Base-by-base conservation (phyloP, 2,888 invertebrate genomes). In the Salticus scenicus region DNA sequence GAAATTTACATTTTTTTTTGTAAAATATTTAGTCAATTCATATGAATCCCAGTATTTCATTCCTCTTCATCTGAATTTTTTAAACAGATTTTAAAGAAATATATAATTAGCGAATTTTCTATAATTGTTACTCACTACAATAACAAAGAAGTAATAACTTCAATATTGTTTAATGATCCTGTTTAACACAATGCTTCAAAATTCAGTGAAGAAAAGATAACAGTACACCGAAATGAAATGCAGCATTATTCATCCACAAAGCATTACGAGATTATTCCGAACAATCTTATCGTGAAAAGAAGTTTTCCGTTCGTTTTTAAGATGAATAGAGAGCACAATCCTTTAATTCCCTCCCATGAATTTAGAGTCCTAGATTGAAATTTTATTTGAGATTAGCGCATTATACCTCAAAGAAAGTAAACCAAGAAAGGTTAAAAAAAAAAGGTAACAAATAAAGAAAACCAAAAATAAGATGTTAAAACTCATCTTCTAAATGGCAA, bases 401-500 rank as follows among this genome's bases (percentile, higher is more conserved):
- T 57, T 57, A 57, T 47, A 1, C 57, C 7, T 7, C 24, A 24
- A 24, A 57, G 24, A 24, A 57, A 24, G 57, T 7, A 57, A 57
- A 57, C 2, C 20, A 8, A 4, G 12, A 47, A n/a, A n/a, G 4
- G 37, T 7, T 10, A 37, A 37, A 37, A 37, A 37, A 24, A 57
- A 24, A 57, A 57, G 63, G 63, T 20, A 12, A 24, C 2, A n/a
- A n/a, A n/a, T n/a, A n/a, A 30, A 12, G 30, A 75, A 80, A 24
- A 42, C 28, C 57, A 47, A 64, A 67, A 51, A 66, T 47, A 30
- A 0, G 77, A 70, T 70, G 31, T 80, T 80, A 67, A n/a, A 79
- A 69, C 67, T 70, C 69, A 67, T 51, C 74, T 74, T 78, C 70
- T 81, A 69, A 81, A 81, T 74, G 41, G 74, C n/a, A 69, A 74